Evolutionary conservation across 1,140 invertebrate genomes (phyloP).

Genomic region (Ceratina australensis): DNA sequence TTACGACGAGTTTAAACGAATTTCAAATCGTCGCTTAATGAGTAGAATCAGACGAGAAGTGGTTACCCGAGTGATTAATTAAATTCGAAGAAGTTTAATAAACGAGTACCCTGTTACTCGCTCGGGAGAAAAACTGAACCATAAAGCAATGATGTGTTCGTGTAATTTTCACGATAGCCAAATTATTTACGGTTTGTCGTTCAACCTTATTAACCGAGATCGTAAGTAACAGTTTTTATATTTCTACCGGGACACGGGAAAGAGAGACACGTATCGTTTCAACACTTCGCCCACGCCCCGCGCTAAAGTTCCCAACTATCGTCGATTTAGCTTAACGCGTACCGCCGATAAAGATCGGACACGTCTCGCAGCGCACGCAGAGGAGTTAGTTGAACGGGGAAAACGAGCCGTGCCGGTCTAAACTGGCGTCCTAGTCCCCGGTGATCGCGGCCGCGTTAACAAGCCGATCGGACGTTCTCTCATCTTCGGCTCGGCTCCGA

Average conservation of each 20-base stretch:
- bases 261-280: background rate
- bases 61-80: constrained; percentile 4
- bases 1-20: constrained; percentile 16
- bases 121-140: background rate
- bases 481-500: background rate
- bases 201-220: background rate
- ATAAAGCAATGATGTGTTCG: background rate
- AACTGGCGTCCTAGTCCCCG: background rate
- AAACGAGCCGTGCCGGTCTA: constrained; percentile 15
- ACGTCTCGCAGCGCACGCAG: background rate
- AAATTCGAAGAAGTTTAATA: constrained; percentile 11
- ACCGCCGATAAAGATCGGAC: constrained; percentile 32
- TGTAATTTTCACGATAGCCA: background rate
- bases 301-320: background rate
- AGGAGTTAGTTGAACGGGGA: constrained; percentile 25
- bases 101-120: background rate
- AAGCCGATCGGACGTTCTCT: constrained; percentile 16
- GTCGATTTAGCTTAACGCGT: background rate
- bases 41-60: background rate
- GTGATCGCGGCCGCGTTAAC: constrained; percentile 24
- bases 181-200: background rate
- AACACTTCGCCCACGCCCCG: background rate
- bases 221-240: too few relatives aligned
- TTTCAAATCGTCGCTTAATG: background rate
- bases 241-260: too few relatives aligned